Base-by-base conservation (phyloP, 30 jellyfish, hydroid and myxozoan species). In the Hydra vulgaris region DNA sequence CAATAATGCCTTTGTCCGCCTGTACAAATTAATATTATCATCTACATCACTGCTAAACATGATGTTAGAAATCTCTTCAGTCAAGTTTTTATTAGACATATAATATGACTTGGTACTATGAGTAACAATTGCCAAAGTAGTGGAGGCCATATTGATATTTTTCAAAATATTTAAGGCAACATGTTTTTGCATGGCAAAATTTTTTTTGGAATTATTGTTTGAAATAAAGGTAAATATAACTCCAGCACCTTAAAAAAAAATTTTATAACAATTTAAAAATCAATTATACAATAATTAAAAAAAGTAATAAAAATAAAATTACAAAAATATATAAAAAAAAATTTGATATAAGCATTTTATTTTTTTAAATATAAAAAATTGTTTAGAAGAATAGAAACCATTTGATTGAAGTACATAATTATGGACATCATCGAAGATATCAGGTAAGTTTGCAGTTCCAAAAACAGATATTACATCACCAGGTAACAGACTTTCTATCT, bases 181-280 rank as follows among this genome's bases (percentile, higher is more conserved):
- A 23, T 53, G 52, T 71, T 75, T 75, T 25, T 75, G 83, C 69
- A 21, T 8, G 0, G 53, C 40, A 70, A 75, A 75, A 1, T 15
- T 75, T 17, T 15, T 71, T 25, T 54, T 26, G 21, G 83, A 75
- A 1, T 75, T 18, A 4, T 26, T 17, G 26, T 67, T 25, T 8
- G 83, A 75, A 24, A 75, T n/a, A 23, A 75, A 75, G 7, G 23
- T 53, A 75, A 75, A 70, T 8, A 66, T 71, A 75, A 75, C 18
- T 0, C 26, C 83, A 15, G 79, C 27, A 71, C 27, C 27, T 17
- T 53, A 23, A 23, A 23, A 25, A 71, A 71, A 71, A 71, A 53
- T 53, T 71, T 15, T n/a, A n/a, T n/a, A 15, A 71, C 27, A 12
- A 71, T 15, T 15, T 1, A 71, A 15, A 71, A 69, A 20, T 20